Conservation (phyloP, 2,113 vertebrate genomes). For the Alosa alosa region DNA sequence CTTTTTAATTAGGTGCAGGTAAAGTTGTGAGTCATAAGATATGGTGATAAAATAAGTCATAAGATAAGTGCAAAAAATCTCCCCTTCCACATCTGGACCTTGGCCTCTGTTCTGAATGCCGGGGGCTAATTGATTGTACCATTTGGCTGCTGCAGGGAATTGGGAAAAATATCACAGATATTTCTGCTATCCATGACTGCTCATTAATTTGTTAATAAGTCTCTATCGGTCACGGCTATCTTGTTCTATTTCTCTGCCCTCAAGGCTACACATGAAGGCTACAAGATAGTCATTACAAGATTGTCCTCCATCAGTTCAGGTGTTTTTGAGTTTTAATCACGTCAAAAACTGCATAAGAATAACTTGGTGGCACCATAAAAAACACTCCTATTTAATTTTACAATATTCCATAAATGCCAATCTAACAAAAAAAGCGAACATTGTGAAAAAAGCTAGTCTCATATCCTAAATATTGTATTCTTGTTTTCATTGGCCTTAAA, state of each 20-base stretch:
- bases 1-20: too few relatives aligned
- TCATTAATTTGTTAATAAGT: background rate
- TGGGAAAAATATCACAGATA: background rate
- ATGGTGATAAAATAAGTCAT: too few relatives aligned
- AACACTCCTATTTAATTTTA: background rate
- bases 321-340: background rate
- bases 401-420: background rate
- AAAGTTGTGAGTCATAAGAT: too few relatives aligned
- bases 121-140: background rate
- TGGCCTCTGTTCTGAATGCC: background rate
- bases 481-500: background rate
- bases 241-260: background rate
- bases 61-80: background rate
- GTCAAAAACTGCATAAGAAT: background rate
- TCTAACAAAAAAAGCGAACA: background rate
- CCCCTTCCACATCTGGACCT: background rate
- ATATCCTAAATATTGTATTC: background rate
- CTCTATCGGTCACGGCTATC: background rate
- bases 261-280: background rate
- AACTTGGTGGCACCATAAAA: background rate
- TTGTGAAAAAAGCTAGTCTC: background rate
- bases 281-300: background rate
- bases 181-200: background rate
- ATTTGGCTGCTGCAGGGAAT: background rate
- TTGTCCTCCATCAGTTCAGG: background rate